Percentiles rank a stretch among this genome's conserved stretches.
phyloP scores from a whole-genome alignment of 2,888 invertebrate species.

The Seira ritae region DNA sequence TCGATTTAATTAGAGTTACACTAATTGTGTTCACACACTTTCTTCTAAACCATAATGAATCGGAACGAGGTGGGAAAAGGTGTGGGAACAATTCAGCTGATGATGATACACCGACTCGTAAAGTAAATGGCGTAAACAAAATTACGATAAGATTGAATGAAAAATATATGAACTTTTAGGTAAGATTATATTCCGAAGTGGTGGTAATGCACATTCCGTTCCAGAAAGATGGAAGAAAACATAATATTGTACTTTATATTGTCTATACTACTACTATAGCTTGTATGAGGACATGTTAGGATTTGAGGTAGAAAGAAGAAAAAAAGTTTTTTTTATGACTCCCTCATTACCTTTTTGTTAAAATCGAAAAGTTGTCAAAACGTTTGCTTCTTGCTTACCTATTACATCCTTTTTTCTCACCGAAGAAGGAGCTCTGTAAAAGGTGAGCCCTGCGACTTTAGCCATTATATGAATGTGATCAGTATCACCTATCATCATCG shows the following conservation, averaged over 20 bases:
- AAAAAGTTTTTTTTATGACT: slow-evolving; percentile 69
- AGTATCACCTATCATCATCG: slow-evolving; percentile 11
- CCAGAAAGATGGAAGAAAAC: not conserved
- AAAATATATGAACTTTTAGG: not conserved
- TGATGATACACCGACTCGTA: too few relatives aligned
- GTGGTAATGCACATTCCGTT: slow-evolving; percentile 2
- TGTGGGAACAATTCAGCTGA: slow-evolving; percentile 70
- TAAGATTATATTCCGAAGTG: not conserved
- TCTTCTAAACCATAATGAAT: too few relatives aligned
- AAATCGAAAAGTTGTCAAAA: slow-evolving; percentile 53
- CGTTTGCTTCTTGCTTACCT: slow-evolving; percentile 22
- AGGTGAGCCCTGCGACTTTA: slow-evolving; percentile 24
- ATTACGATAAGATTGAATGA: slow-evolving; percentile 7
- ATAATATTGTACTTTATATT: too few relatives aligned
- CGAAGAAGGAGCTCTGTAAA: slow-evolving; percentile 12
- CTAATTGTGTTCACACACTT: too few relatives aligned
- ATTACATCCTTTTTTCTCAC: not conserved
- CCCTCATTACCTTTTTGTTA: slow-evolving; percentile 68
- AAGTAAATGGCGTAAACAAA: too few relatives aligned
- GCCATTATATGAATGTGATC: slow-evolving; percentile 2
- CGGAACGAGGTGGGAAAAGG: slow-evolving; percentile 44
- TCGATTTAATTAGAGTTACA: too few relatives aligned
- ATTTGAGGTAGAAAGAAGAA: slow-evolving; percentile 17
- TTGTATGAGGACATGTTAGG: not conserved
- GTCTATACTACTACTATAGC: too few relatives aligned